A percentile compares a stretch with the other conserved stretches of the same genome.
These are phyloP conservation scores for Colostygia pectinataria DNA, from an alignment of 2,888 invertebrate genomes.

Conservation along the genomic window DNA sequence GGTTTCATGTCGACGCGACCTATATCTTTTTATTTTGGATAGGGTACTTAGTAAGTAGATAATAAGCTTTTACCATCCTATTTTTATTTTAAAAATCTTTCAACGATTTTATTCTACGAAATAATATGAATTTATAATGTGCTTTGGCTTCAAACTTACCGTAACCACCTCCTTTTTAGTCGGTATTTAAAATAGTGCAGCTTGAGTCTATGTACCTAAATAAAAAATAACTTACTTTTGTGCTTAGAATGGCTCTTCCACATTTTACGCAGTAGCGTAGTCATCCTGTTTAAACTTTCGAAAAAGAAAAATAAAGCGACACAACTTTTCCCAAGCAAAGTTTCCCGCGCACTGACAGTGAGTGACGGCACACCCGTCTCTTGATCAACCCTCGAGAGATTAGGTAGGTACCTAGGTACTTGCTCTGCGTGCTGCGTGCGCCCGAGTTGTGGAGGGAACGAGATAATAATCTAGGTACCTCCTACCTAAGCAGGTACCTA, in stretches of 20 bases:
- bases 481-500: background rate
- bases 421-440: too few relatives aligned
- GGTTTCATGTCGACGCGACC: too few relatives aligned
- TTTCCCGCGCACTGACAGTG: slow-evolving; percentile 51
- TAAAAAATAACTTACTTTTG: slow-evolving; percentile 82
- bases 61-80: too few relatives aligned
- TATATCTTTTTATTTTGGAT: too few relatives aligned
- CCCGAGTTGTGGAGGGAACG: slow-evolving; percentile 35
- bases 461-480: background rate
- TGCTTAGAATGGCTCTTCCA: slow-evolving; percentile 87
- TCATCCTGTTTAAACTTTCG: slow-evolving; percentile 53
- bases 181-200: background rate
- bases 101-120: too few relatives aligned
- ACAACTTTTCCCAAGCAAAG: slow-evolving; percentile 60
- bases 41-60: too few relatives aligned
- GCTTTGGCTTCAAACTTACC: too few relatives aligned
- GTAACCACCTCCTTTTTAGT: too few relatives aligned
- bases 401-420: too few relatives aligned
- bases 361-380: slow-evolving; percentile 38
- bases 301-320: slow-evolving; percentile 26
- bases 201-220: background rate
- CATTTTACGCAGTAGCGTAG: slow-evolving; percentile 85
- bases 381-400: slow-evolving; percentile 46
- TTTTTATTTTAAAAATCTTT: too few relatives aligned
- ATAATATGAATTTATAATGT: too few relatives aligned